These are phyloP conservation scores for Chionoecetes opilio DNA, from an alignment of 1,140 invertebrate genomes.

Conservation along the genomic window DNA sequence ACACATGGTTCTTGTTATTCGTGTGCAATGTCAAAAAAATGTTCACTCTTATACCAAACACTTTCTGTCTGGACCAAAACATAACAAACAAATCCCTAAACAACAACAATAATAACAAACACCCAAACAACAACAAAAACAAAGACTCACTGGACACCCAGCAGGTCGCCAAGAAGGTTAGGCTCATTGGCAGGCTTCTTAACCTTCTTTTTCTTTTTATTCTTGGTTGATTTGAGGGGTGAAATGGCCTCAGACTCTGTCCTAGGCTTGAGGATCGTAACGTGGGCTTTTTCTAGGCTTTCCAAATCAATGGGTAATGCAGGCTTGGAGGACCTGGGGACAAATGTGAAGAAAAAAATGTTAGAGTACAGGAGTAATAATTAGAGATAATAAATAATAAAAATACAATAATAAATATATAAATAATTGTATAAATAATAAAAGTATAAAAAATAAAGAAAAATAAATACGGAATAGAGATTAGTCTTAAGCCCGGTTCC, in stretches of 20 bases:
- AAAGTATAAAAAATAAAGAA: too few relatives aligned
- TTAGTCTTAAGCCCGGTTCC: too few relatives aligned
- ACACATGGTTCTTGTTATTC: too few relatives aligned
- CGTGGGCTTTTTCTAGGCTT: slow-evolving; percentile 52
- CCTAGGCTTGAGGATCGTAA: slow-evolving; percentile 47
- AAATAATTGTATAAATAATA: too few relatives aligned
- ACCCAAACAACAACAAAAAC: not conserved
- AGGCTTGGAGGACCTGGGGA: not conserved
- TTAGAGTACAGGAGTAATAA: too few relatives aligned
- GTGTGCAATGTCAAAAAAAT: too few relatives aligned
- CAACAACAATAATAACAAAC: too few relatives aligned
- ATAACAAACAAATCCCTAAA: too few relatives aligned
- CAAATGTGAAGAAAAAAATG: not conserved
- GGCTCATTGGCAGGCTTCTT: slow-evolving; percentile 49
- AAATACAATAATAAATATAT: too few relatives aligned
- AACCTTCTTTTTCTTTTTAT: slow-evolving; percentile 61
- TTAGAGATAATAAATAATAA: too few relatives aligned
- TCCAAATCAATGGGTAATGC: slow-evolving; percentile 53
- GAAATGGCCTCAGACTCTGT: not conserved
- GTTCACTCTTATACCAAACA: too few relatives aligned
- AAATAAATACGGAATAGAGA: not conserved
- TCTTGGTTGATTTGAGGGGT: slow-evolving; percentile 39
- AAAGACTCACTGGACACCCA: slow-evolving; percentile 57
- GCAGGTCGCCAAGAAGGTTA: slow-evolving; percentile 57
- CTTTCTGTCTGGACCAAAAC: too few relatives aligned